phyloP scores from a whole-genome alignment of 2,888 invertebrate species.

The Platycnemis pennipes region DNA sequence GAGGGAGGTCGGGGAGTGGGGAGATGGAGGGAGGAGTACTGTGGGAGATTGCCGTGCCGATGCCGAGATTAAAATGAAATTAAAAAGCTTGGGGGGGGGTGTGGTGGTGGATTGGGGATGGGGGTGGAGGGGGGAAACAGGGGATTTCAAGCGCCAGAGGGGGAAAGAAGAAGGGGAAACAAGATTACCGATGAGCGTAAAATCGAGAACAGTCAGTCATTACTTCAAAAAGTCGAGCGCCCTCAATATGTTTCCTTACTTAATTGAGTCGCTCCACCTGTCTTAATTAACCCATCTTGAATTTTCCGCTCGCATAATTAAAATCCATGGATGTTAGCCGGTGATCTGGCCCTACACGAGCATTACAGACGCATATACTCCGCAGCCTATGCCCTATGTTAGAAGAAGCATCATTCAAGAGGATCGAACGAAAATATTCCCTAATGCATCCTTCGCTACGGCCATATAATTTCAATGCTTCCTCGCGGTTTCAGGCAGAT shows the following conservation, averaged over 20 bases:
- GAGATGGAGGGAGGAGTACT: not conserved
- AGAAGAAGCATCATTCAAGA: not conserved
- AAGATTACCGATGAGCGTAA: not conserved
- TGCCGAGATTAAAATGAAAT: slow-evolving; percentile 66
- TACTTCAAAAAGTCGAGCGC: not conserved
- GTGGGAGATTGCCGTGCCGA: slow-evolving; percentile 56
- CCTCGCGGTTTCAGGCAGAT: not conserved
- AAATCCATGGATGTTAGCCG: not conserved
- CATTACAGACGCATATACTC: not conserved
- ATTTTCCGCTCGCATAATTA: not conserved
- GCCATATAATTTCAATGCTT: not conserved
- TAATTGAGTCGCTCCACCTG: not conserved
- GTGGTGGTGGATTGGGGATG: not conserved
- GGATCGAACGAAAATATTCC: not conserved
- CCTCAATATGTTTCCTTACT: not conserved
- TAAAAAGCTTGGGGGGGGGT: slow-evolving; percentile 30
- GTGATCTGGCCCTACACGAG: not conserved
- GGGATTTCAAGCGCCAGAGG: not conserved
- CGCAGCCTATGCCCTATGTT: not conserved
- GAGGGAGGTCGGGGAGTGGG: not conserved
- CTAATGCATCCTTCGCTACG: not conserved
- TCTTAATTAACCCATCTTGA: not conserved
- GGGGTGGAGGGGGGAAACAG: not conserved
- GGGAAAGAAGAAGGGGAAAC: not conserved
- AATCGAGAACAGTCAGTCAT: not conserved